Base-by-base conservation (phyloP, 2,888 invertebrate genomes). In the Euzetes globulus region DNA sequence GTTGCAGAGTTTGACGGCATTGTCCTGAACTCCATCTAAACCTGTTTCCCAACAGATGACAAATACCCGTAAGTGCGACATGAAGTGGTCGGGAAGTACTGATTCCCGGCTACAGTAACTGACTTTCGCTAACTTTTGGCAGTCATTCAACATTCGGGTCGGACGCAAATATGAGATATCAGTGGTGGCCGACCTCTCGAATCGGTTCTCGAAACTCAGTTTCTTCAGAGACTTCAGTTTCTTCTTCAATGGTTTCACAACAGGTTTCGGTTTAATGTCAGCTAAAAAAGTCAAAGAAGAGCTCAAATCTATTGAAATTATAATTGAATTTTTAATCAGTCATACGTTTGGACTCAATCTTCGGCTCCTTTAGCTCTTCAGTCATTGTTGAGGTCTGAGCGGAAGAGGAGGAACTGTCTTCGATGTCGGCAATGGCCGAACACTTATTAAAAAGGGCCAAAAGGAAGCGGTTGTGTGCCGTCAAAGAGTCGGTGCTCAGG, bases 1-100 rank as follows among this genome's bases (percentile, higher is more conserved):
- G 52, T 91, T 89, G 71, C 94, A 86, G n/a, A 91, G 85, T 77
- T 91, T 90, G 0, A 92, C 90, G 5, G 92, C 91, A 77, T 87
- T 88, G 77, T 92, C 91, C 4, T 91, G 91, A 9, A 91, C 91
- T 72, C 81, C 81, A 78, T 92, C 89, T 58, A 95, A 86, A 0
- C 92, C 93, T 71, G 88, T 87, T 80, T 94, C 93, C 94, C 94
- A 94, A 7, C 93, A 92, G 5, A 90, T 89, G 13, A 94, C 86
- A 83, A 92, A 87, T 79, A 94, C 88, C 76, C 93, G 85, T 0
- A 92, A 91, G 77, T 91, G 86, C 6, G 94, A 88, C 80, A 94
- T 88, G 0, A 90, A 89, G 77, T 88, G 87, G 82, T 94, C 94
- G 0, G 94, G 94, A 76, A 94, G 83, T 80, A 91, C 89, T 75